Evolutionary conservation across 2,888 invertebrate genomes (phyloP).

Genomic region (Heliconius hortense): DNA sequence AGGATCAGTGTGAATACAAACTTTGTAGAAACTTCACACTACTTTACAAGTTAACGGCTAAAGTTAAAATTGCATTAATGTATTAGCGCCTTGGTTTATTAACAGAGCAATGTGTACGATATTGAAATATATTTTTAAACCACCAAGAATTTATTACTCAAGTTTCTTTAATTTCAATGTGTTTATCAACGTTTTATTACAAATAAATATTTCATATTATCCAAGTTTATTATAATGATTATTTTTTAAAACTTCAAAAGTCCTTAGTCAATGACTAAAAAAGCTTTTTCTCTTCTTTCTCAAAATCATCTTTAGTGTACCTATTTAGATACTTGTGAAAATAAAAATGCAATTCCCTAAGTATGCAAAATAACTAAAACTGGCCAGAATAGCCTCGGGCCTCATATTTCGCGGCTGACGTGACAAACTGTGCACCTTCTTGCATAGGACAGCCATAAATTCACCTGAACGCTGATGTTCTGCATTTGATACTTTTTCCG

Average conservation of each 20-base stretch:
- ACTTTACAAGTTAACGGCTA: constrained; percentile 24
- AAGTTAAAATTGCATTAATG: constrained; percentile 28
- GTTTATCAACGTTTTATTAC: too few species aligned
- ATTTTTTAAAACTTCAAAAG: background rate
- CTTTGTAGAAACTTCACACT: constrained; percentile 30
- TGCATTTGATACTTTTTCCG: constrained; percentile 47
- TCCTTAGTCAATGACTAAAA: too few species aligned
- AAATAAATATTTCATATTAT: too few species aligned
- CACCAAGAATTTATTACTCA: background rate
- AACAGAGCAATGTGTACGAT: constrained; percentile 8
- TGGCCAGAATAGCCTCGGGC: constrained; percentile 18
- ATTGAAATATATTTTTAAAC: constrained; percentile 5
- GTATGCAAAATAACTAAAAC: constrained; percentile 24
- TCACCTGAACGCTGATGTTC: constrained; percentile 47
- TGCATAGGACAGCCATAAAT: constrained; percentile 48
- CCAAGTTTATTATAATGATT: too few species aligned
- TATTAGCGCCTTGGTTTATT: constrained; percentile 24
- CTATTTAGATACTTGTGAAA: background rate
- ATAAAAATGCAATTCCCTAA: background rate
- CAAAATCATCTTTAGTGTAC: background rate
- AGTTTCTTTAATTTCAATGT: background rate
- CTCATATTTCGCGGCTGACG: constrained; percentile 49
- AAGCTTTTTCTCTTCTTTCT: too few species aligned
- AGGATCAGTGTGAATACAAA: constrained; percentile 34
- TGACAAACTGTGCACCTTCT: constrained; percentile 47